Evolutionary conservation across 2,888 invertebrate species (phyloP).

Genomic region (Eilema griseolum): DNA sequence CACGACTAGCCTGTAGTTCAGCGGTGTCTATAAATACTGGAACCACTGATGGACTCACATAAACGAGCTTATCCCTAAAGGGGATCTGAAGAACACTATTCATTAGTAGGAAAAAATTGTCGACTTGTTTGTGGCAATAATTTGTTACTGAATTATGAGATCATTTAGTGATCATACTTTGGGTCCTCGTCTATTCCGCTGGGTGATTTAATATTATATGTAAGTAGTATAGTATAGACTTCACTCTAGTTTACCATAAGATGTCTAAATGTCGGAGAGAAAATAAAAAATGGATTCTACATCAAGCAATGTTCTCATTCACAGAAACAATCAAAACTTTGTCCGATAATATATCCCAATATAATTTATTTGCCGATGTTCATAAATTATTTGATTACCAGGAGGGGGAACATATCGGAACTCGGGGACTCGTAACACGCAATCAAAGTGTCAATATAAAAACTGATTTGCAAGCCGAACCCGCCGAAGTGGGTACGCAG

Average conservation of each 20-base stretch:
- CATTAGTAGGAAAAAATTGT: too few species aligned
- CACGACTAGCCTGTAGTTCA: too few species aligned
- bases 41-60: too few species aligned
- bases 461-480: slow-evolving; percentile 31
- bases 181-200: too few species aligned
- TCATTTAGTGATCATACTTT: too few species aligned
- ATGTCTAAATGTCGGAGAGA: background rate
- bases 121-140: too few species aligned
- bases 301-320: background rate
- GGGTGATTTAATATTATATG: too few species aligned
- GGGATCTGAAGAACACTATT: too few species aligned
- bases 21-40: too few species aligned
- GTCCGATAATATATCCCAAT: background rate
- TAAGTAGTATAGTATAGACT: background rate
- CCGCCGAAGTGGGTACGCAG: slow-evolving; percentile 8
- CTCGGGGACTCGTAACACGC: slow-evolving; percentile 26
- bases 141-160: too few species aligned
- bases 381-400: slow-evolving; percentile 13
- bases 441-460: slow-evolving; percentile 43
- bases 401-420: slow-evolving; percentile 11
- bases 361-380: slow-evolving; percentile 6
- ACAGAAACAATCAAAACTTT: slow-evolving; percentile 7
- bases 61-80: too few species aligned
- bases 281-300: background rate
- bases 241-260: background rate